Evolutionary conservation across 2,888 invertebrate species (phyloP).

Genomic region (Drosophila eohydei): DNA sequence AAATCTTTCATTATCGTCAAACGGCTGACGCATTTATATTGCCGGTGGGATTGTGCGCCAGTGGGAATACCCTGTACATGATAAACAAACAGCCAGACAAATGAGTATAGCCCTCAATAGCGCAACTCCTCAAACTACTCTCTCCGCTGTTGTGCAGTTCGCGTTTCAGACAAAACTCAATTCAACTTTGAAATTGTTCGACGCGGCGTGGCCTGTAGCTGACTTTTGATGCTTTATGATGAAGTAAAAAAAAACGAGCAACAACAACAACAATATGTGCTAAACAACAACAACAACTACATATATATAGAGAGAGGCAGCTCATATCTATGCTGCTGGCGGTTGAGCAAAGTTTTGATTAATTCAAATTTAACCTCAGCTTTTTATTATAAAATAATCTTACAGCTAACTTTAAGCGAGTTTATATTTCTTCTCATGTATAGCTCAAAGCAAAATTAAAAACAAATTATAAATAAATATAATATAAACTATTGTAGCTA

Average conservation of each 20-base stretch:
- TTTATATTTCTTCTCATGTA: not conserved
- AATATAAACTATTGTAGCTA: too few relatives aligned
- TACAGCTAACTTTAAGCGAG: slow-evolving; percentile 8
- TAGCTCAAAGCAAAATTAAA: not conserved
- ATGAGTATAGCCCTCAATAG: slow-evolving; percentile 13
- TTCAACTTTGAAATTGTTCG: slow-evolving; percentile 77
- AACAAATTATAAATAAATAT: not conserved
- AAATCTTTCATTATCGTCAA: slow-evolving; percentile 56
- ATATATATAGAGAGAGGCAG: not conserved
- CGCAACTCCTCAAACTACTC: slow-evolving; percentile 6
- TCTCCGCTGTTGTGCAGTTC: slow-evolving; percentile 3
- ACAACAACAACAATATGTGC: slow-evolving; percentile 40
- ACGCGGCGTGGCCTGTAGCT: slow-evolving; percentile 46
- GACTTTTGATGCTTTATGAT: slow-evolving; percentile 69
- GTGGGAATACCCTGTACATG: slow-evolving; percentile 53
- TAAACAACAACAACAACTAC: slow-evolving; percentile 47
- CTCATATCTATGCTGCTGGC: slow-evolving; percentile 24
- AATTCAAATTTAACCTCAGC: slow-evolving; percentile 51
- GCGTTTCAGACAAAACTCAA: slow-evolving; percentile 66
- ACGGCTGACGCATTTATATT: slow-evolving; percentile 21
- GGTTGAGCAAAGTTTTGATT: slow-evolving; percentile 71
- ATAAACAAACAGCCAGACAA: slow-evolving; percentile 51
- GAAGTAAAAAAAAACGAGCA: slow-evolving; percentile 60
- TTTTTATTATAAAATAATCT: not conserved
- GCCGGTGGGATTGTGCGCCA: slow-evolving; percentile 37